Percentiles rank a stretch among this genome's conserved stretches.
phyloP scores from a whole-genome alignment of 2,888 invertebrate genomes.

The Endomychus coccineus region DNA sequence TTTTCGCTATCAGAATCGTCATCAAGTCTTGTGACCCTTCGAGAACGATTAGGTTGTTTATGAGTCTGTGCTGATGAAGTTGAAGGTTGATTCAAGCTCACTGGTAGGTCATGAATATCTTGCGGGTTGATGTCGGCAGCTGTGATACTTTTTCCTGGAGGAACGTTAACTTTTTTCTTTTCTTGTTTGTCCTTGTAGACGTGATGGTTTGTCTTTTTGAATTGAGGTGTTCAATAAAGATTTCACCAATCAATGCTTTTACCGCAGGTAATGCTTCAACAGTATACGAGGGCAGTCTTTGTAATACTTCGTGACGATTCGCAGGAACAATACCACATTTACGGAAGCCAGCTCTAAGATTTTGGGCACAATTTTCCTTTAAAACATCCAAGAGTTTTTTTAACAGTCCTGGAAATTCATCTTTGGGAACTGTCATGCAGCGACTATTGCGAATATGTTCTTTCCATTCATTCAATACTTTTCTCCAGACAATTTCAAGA shows the following conservation, averaged over 20 bases:
- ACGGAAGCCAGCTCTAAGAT: no score
- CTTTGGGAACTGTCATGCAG: conserved; percentile 1
- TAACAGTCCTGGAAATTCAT: conserved; percentile 2
- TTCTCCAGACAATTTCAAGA: conserved; percentile 7
- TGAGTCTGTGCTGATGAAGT: conserved; percentile 4
- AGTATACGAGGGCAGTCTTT: not conserved
- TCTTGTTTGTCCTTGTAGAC: no score
- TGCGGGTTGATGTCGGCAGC: conserved; percentile 3
- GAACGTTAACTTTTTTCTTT: conserved; percentile 1
- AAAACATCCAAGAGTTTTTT: no score
- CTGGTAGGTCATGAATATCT: conserved; percentile 2
- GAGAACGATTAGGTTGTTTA: conserved; percentile 1
- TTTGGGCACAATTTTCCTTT: no score
- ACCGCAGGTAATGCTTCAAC: not conserved
- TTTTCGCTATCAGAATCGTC: conserved; percentile 2
- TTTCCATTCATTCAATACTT: conserved; percentile 6
- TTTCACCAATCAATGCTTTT: not conserved
- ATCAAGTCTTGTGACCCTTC: not conserved
- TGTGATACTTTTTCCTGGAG: conserved; percentile 5
- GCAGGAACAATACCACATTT: not conserved
- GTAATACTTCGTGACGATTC: not conserved
- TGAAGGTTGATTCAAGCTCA: conserved; percentile 6
- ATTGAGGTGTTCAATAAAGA: conserved; percentile 1
- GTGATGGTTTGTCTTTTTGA: conserved; percentile 2
- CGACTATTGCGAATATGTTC: conserved; percentile 2